Evolutionary conservation across 2,797 vertebrate genomes (phyloP).

Genomic region (Lepilemur septentrionalis): DNA sequence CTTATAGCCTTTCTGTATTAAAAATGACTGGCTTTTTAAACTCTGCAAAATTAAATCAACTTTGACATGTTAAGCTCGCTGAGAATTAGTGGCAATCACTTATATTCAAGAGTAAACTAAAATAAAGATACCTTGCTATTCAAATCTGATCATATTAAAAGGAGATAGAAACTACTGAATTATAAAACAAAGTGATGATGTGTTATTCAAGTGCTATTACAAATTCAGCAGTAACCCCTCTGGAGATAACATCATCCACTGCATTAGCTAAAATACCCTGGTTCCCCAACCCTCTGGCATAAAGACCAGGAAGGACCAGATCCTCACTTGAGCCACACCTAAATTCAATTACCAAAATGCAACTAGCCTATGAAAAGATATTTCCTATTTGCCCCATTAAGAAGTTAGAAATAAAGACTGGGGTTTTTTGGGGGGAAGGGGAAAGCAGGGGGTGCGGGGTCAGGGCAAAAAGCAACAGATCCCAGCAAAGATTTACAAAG

Average conservation of each 20-base stretch:
- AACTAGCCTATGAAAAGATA: neutral
- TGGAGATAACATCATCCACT: neutral
- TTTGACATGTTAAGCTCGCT: neutral
- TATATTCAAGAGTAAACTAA: slow-evolving; percentile 19
- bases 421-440: neutral
- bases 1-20: neutral
- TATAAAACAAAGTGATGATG: slow-evolving; percentile 14
- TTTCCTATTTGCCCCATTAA: neutral
- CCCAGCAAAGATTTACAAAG: slow-evolving; percentile 13
- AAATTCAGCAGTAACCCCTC: slow-evolving; percentile 21
- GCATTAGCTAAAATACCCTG: neutral
- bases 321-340: neutral
- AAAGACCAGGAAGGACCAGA: neutral
- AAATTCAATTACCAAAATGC: slow-evolving; percentile 30
- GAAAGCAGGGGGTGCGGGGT: neutral
- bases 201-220: neutral
- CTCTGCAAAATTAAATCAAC: neutral
- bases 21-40: slow-evolving; percentile 11
- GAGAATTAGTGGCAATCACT: neutral
- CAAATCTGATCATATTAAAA: slow-evolving; percentile 26
- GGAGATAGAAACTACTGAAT: slow-evolving; percentile 18
- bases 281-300: neutral
- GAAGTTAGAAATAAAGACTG: slow-evolving; percentile 26
- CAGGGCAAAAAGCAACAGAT: slow-evolving; percentile 16
- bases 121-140: slow-evolving; percentile 14